Percentiles rank a stretch among this genome's conserved stretches.
phyloP scores from a whole-genome alignment of 2,888 invertebrate species.

The Bombylius discolor region DNA sequence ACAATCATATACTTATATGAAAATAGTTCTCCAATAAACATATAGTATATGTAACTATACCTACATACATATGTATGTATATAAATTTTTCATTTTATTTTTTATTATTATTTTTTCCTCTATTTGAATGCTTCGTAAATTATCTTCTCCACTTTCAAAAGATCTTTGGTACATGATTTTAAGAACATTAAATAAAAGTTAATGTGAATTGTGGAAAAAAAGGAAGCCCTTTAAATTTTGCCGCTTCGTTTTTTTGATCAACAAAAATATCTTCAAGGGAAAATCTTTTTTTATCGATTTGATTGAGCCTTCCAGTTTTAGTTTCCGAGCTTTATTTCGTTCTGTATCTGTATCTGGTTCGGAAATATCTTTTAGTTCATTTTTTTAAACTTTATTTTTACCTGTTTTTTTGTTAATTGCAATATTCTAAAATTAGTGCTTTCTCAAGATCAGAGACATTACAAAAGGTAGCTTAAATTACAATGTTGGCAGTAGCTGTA shows the following conservation, averaged over 20 bases:
- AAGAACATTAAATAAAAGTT: neutral
- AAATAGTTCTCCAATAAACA: too few relatives aligned
- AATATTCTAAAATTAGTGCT: too few relatives aligned
- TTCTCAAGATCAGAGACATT: too few relatives aligned
- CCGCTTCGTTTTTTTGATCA: neutral
- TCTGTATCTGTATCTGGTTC: neutral
- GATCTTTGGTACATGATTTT: neutral
- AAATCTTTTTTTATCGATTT: neutral
- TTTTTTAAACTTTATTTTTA: neutral
- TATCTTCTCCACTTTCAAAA: conserved; percentile 3
- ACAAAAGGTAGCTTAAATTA: too few relatives aligned
- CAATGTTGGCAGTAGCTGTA: too few relatives aligned
- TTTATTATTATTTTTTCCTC: neutral
- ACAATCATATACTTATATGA: neutral
- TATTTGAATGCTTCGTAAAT: conserved; percentile 7
- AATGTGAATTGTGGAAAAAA: neutral
- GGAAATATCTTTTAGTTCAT: neutral
- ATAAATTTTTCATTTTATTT: neutral
- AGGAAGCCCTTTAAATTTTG: neutral
- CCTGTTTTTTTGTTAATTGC: neutral
- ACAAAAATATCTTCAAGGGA: neutral
- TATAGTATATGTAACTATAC: too few relatives aligned
- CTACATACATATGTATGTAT: neutral
- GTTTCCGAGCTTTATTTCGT: too few relatives aligned
- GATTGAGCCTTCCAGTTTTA: neutral